Conservation (phyloP, 2,113 vertebrate genomes). For the Eudyptes chrysolophus region DNA sequence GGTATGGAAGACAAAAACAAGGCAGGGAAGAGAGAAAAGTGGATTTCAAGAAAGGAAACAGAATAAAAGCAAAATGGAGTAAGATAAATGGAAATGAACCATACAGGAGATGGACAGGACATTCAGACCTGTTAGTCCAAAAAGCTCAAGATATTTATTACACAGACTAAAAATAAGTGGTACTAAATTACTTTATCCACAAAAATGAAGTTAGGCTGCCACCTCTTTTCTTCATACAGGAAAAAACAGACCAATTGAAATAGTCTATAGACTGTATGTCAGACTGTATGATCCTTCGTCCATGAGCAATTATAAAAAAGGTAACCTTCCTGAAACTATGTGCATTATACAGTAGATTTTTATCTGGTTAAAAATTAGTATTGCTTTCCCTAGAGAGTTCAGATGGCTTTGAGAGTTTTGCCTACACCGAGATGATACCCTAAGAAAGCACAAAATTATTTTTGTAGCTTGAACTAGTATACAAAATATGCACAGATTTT, state of each 20-base stretch:
- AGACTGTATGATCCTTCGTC: not conserved
- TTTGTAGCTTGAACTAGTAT: not conserved
- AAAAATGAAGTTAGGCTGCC: not conserved
- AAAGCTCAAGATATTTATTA: not conserved
- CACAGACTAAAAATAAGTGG: not conserved
- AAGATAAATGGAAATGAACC: not conserved
- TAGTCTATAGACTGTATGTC: not conserved
- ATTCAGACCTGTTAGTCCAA: not conserved
- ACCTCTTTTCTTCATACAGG: not conserved
- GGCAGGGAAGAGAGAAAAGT: not conserved
- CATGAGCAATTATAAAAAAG: not conserved
- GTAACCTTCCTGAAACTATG: not conserved
- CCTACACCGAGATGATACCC: not conserved
- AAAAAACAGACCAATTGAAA: not conserved
- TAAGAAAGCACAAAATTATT: not conserved
- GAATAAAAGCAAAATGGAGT: not conserved
- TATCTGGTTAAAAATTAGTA: not conserved
- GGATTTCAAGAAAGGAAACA: not conserved
- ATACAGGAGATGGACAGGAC: not conserved
- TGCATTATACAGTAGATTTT: not conserved
- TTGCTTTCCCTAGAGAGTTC: not conserved
- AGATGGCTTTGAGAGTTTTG: not conserved
- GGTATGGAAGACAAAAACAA: not conserved
- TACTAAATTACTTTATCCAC: not conserved
- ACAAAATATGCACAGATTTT: not conserved